A percentile compares a stretch with the other conserved stretches of the same genome.
Conservation (phyloP, 2,797 vertebrate genomes). For the Enteromius treurensis region DNA sequence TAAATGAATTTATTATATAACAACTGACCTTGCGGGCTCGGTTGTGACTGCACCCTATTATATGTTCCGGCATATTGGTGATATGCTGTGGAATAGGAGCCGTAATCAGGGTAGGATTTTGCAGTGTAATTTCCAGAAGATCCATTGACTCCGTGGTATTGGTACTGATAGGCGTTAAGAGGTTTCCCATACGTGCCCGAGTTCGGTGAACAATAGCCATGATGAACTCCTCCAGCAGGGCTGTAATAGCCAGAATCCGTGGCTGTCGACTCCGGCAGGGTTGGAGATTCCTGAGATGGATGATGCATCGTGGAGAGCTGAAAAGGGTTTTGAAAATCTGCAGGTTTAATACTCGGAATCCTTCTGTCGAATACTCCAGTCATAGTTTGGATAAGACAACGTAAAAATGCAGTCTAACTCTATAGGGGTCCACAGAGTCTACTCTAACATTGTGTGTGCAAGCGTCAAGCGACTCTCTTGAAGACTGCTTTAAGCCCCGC, state of each 20-base stretch:
- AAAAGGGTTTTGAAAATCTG: slow-evolving; percentile 92
- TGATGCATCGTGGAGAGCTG: slow-evolving; percentile 93
- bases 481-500: slow-evolving; percentile 90
- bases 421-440: slow-evolving; percentile 72
- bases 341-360: slow-evolving; percentile 89
- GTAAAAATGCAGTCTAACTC: slow-evolving; percentile 65
- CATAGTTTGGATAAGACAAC: slow-evolving; percentile 80
- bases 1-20: not conserved
- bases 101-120: slow-evolving; percentile 92
- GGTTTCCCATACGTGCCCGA: slow-evolving; percentile 93
- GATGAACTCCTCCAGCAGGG: slow-evolving; percentile 80
- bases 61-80: slow-evolving; percentile 93
- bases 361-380: slow-evolving; percentile 98
- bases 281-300: slow-evolving; percentile 98
- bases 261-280: slow-evolving; percentile 95
- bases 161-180: slow-evolving; percentile 94
- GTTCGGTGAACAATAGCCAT: slow-evolving; percentile 95
- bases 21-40: slow-evolving; percentile 89
- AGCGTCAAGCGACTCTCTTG: slow-evolving; percentile 79
- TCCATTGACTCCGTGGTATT: slow-evolving; percentile 92
- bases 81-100: slow-evolving; percentile 91
- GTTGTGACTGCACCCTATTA: slow-evolving; percentile 87
- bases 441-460: slow-evolving; percentile 83
- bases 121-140: slow-evolving; percentile 89
- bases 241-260: slow-evolving; percentile 98